Evolutionary conservation across 2,113 vertebrate genomes (phyloP).

Genomic region (Podarcis raffonei): DNA sequence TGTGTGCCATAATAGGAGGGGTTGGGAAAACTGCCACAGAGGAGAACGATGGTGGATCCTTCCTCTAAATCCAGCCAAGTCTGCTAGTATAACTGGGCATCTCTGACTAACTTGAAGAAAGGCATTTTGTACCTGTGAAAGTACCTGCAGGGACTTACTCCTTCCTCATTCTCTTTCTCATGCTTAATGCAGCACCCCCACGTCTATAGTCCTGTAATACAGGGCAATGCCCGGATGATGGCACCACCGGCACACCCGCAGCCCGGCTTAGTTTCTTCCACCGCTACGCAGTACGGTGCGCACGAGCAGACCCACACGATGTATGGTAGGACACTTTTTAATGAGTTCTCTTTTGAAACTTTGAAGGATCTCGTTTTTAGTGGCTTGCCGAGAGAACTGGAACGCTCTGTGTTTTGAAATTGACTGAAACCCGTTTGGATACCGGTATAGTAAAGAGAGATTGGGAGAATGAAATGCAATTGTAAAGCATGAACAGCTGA

Average conservation of each 20-base stretch:
- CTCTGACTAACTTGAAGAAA: background rate
- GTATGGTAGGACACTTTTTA: conserved; percentile 90
- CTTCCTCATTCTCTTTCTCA: conserved; percentile 12
- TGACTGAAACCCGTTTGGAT: background rate
- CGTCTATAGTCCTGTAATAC: conserved; percentile 95
- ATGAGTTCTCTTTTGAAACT: conserved; percentile 64
- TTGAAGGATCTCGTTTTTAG: conserved; percentile 51
- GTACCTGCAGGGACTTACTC: background rate
- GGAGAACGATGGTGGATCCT: background rate
- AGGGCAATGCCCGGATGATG: conserved; percentile 94
- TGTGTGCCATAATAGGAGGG: too few relatives aligned
- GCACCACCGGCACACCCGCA: conserved; percentile 91
- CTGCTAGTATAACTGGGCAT: background rate
- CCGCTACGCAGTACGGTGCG: conserved; percentile 90
- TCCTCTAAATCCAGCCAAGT: too few relatives aligned
- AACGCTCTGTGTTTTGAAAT: conserved; percentile 11
- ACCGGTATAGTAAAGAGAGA: too few relatives aligned
- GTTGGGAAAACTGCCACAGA: background rate
- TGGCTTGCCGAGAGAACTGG: conserved; percentile 48
- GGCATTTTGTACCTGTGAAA: background rate
- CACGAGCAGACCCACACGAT: conserved; percentile 97
- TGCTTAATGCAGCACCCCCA: conserved; percentile 87
- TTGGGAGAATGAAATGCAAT: background rate
- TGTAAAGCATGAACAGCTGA: background rate
- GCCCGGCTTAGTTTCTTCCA: conserved; percentile 90